Base-by-base conservation (phyloP, 2,888 invertebrate species). In the Noctuana brunneofusca region DNA sequence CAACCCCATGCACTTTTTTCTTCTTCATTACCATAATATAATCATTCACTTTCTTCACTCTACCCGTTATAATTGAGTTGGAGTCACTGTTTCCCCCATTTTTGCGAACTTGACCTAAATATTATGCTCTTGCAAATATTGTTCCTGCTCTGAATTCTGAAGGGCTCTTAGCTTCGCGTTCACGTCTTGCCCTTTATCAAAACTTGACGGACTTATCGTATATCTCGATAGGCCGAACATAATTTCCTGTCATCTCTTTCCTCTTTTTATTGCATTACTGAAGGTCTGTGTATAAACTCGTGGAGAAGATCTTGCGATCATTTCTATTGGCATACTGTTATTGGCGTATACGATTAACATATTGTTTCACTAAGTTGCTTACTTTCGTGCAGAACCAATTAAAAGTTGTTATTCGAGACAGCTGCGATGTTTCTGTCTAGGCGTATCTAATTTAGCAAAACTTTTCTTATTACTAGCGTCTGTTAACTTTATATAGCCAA, bases 381-480 rank as follows among this genome's bases (percentile, higher is more conserved):
- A 5, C 41, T 0, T 43, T 43, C 11, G 18, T 38, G 9, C 55
- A 27, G 27, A 27, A 27, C 27, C 35, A 54, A 54, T 38, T 38
- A 38, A 54, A 54, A 54, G 35, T 38, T 54, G 20, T 24, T 22
- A 38, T 54, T 20, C 2, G 22, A 35, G 54, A 24, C 38, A 38
- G 35, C 43, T 35, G 14, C 16, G 20, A 53, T 20, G 32, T 22
- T 38, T n/a, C 14, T 35, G n/a, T 22, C 38, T n/a, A 54, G 22
- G 32, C 35, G 38, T 38, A 41, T 24, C 24, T 22, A 35, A 54
- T 54, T 54, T 38, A 18, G 20, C 12, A 14, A 54, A 38, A 54
- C 38, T 54, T 54, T 54, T 54, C 38, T 38, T 54, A 38, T 54
- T 43, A 43, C 16, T 16, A 43, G 41, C 41, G 41, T 41, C 41